Percentiles rank a stretch among this genome's conserved stretches.
Evolutionary conservation across 1,140 invertebrate genomes (phyloP).

Genomic region (Drosophila pseudoobscura): DNA sequence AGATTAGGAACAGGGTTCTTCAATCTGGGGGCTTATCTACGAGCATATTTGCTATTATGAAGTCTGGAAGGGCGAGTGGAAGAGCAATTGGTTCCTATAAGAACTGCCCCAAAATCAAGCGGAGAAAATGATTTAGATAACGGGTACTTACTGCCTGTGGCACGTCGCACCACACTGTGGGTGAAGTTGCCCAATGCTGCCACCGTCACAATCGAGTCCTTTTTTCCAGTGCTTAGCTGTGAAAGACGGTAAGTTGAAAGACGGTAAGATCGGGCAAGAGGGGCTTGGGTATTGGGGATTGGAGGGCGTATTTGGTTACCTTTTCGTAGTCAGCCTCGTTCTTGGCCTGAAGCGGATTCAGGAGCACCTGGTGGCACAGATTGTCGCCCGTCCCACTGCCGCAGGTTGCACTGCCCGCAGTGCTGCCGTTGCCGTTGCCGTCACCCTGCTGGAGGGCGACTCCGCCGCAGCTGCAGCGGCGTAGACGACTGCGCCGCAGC

Average conservation of each 20-base stretch:
- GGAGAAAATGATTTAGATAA: not conserved
- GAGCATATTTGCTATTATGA: conserved; percentile 1
- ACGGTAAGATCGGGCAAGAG: not conserved
- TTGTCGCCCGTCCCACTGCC: conserved; percentile 52
- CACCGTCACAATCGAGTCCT: conserved; percentile 83
- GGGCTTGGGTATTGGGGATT: not conserved
- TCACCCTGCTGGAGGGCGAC: conserved; percentile 61
- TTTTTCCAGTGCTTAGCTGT: conserved; percentile 80
- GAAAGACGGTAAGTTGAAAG: conserved; percentile 1
- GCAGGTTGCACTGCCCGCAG: conserved; percentile 57
- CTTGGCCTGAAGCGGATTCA: conserved; percentile 77
- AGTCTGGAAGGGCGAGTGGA: not conserved
- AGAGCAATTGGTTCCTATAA: too few relatives aligned
- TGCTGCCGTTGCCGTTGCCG: conserved; percentile 72
- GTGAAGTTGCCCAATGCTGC: conserved; percentile 78
- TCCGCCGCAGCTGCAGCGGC: conserved; percentile 74
- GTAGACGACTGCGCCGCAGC: conserved; percentile 67
- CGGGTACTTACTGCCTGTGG: conserved; percentile 79
- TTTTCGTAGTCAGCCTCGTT: conserved; percentile 82
- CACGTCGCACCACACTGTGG: conserved; percentile 79
- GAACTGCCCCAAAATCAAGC: too few relatives aligned
- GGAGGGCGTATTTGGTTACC: conserved; percentile 49
- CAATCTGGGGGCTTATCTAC: conserved; percentile 14
- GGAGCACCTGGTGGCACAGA: conserved; percentile 77
- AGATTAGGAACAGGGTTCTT: conserved; percentile 30